Percentiles rank a stretch among this genome's conserved stretches.
Conservation (phyloP, 2,113 vertebrate species). For the Sorex fumeus region DNA sequence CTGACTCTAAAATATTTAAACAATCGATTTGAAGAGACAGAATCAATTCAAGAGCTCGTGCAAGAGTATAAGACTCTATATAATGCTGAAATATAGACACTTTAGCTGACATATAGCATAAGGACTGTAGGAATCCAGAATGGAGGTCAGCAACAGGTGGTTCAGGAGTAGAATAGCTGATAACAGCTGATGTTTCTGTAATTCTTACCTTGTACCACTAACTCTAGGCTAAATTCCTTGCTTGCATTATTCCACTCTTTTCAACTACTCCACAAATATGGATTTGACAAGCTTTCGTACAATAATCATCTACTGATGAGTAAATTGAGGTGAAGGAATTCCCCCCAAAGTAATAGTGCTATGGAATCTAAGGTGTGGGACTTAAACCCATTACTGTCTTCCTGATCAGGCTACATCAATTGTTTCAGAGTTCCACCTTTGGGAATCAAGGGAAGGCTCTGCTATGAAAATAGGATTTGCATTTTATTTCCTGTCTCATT, state of each 20-base stretch:
- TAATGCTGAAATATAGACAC: neutral
- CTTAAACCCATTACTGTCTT: neutral
- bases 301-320: neutral
- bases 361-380: neutral
- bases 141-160: neutral
- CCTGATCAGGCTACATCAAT: neutral
- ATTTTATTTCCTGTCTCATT: constrained; percentile 28
- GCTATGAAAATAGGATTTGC: neutral
- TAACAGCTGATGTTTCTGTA: neutral
- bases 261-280: neutral
- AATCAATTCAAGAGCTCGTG: neutral
- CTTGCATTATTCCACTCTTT: neutral
- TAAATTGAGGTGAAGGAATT: constrained; percentile 29
- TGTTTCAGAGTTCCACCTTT: neutral
- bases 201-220: no score
- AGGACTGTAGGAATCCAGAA: neutral
- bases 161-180: neutral
- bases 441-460: constrained; percentile 21
- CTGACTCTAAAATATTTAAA: neutral
- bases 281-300: neutral
- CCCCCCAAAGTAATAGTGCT: neutral
- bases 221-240: neutral
- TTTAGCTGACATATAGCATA: no score
- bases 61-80: neutral
- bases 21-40: neutral